phyloP scores from a whole-genome alignment of 2,113 vertebrate genomes.

The Lasiurus cinereus region DNA sequence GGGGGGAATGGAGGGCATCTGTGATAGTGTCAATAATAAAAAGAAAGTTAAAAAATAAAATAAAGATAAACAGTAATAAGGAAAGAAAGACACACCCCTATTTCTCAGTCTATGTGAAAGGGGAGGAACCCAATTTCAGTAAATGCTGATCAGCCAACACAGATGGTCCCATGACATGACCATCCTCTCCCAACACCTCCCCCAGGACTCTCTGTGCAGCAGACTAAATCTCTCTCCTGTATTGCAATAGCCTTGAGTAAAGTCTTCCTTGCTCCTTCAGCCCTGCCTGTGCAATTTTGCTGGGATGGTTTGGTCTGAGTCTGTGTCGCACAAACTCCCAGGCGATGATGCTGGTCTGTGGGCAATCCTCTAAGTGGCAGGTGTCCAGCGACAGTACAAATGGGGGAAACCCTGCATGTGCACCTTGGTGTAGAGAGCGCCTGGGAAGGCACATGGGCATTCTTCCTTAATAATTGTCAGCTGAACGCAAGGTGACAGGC shows the following conservation, averaged over 20 bases:
- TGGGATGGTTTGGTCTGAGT: not conserved
- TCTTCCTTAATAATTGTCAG: too few species aligned
- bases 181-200: not conserved
- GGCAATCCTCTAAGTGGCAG: not conserved
- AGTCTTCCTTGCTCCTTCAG: not conserved
- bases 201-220: not conserved
- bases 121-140: too few species aligned
- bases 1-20: too few species aligned
- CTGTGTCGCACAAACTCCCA: not conserved
- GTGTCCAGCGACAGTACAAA: not conserved
- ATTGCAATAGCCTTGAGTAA: not conserved
- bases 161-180: not conserved
- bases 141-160: not conserved
- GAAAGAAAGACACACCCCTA: too few species aligned
- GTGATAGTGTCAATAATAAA: too few species aligned
- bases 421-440: too few species aligned
- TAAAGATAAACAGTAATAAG: too few species aligned
- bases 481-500: too few species aligned
- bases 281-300: not conserved
- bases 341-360: not conserved
- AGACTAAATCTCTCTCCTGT: not conserved
- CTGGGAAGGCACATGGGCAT: too few species aligned
- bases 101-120: not conserved
- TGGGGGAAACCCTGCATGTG: fast-evolving
- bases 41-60: too few species aligned